Conservation (phyloP, 2,888 invertebrate genomes). For the Eupithecia subfuscata region DNA sequence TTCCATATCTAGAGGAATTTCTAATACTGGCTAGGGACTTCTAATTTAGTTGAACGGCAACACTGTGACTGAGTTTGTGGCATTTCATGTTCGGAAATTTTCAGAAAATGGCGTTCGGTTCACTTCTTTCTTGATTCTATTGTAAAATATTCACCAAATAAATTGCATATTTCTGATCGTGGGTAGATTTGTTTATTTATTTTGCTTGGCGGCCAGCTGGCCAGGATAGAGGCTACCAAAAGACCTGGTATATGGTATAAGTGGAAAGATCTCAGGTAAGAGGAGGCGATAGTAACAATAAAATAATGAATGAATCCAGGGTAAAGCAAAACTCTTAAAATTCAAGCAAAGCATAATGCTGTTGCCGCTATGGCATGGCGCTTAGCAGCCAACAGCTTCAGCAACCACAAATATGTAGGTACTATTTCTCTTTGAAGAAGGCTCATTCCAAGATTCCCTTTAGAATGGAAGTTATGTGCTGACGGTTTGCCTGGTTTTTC, state of each 20-base stretch:
- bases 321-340: neutral
- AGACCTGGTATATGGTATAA: neutral
- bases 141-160: neutral
- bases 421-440: neutral
- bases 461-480: neutral
- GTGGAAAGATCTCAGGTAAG: neutral
- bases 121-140: neutral
- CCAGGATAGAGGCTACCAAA: neutral
- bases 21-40: too few species aligned
- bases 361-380: neutral
- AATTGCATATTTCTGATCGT: conserved; percentile 21
- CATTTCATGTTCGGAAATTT: conserved; percentile 25
- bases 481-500: neutral
- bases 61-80: too few species aligned
- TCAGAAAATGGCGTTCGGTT: conserved; percentile 33
- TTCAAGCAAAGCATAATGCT: neutral
- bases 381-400: neutral
- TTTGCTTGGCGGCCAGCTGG: conserved; percentile 10
- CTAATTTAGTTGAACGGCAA: too few species aligned
- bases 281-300: neutral
- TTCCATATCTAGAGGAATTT: too few species aligned
- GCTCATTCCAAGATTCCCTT: neutral
- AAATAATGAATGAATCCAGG: neutral
- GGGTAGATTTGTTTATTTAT: conserved; percentile 10
- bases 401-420: neutral